These are phyloP conservation scores for Dendrocincla tyrannina DNA, from an alignment of 2,797 vertebrate genomes.

Conservation along the genomic window DNA sequence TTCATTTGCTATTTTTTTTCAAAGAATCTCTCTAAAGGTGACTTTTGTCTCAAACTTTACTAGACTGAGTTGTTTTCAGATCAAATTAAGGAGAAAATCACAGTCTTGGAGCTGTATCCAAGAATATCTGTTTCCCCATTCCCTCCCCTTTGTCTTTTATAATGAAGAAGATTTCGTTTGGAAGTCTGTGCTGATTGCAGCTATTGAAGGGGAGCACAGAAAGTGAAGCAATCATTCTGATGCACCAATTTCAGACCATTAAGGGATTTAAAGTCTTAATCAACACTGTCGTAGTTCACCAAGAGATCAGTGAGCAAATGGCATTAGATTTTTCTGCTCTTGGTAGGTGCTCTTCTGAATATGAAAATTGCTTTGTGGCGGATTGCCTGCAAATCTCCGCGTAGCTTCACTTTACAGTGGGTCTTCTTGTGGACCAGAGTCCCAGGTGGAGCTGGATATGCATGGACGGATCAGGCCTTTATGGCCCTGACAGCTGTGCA, in stretches of 20 bases:
- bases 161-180: slow-evolving; percentile 25
- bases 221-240: not conserved
- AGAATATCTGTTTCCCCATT: not conserved
- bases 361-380: not conserved
- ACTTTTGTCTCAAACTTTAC: not conserved
- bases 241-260: not conserved
- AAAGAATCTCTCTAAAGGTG: not conserved
- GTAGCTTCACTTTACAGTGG: not conserved
- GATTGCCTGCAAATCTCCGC: not conserved
- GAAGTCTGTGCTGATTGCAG: slow-evolving; percentile 25
- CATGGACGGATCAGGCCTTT: no score
- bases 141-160: not conserved
- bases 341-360: not conserved
- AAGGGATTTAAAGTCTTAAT: slow-evolving; percentile 31
- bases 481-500: not conserved
- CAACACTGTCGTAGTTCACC: not conserved
- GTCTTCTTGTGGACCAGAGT: fast-evolving
- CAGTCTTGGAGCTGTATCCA: not conserved
- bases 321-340: not conserved
- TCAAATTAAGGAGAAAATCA: not conserved
- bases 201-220: slow-evolving; percentile 3
- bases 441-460: not conserved
- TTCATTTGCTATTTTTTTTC: not conserved
- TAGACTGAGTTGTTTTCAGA: not conserved
- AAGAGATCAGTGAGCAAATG: not conserved